These are phyloP conservation scores for Dryoscopus gambensis DNA, from an alignment of 2,113 vertebrate species.

Conservation along the genomic window DNA sequence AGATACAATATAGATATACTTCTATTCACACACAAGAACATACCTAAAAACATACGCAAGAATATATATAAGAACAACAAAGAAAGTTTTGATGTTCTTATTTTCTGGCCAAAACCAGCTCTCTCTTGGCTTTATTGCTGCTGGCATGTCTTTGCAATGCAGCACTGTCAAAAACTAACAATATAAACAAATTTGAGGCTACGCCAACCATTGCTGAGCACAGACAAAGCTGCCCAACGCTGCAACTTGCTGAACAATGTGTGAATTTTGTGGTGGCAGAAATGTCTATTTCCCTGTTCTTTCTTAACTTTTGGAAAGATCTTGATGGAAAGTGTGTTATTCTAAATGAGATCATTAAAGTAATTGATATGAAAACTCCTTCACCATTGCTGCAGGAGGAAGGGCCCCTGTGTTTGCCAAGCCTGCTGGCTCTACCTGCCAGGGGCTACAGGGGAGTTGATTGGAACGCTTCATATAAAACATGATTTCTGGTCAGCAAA, in stretches of 20 bases:
- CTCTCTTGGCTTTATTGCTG: background rate
- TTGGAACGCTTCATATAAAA: background rate
- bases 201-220: background rate
- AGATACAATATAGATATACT: background rate
- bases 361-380: background rate
- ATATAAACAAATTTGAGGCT: background rate
- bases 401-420: fast-evolving
- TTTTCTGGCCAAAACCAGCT: background rate
- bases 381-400: background rate
- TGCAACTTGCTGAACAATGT: background rate
- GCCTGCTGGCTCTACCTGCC: background rate
- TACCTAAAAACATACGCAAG: fast-evolving
- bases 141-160: background rate
- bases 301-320: background rate
- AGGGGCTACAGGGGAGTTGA: background rate
- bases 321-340: background rate
- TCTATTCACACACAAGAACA: background rate
- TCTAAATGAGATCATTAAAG: background rate
- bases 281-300: background rate
- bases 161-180: background rate
- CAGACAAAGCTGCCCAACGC: background rate
- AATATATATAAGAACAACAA: background rate
- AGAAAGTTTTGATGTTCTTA: background rate
- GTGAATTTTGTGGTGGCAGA: background rate
- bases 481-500: background rate